Base-by-base conservation (phyloP, 1,140 invertebrate species). In the Drosophila lowei region DNA sequence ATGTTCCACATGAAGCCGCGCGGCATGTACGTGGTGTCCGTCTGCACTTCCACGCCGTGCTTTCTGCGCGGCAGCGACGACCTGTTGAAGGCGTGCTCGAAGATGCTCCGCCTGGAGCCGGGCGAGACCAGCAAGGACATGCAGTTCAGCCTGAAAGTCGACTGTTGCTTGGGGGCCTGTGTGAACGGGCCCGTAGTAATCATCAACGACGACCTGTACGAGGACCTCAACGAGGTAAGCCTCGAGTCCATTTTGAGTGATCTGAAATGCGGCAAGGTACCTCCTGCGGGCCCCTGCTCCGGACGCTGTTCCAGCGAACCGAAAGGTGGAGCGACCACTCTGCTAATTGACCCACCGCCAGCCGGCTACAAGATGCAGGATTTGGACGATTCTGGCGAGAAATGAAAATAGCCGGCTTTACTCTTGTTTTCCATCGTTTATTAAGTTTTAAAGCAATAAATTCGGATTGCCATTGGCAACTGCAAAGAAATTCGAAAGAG, bases 131-230 rank as follows among this genome's bases (percentile, higher is more conserved):
- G 63, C 4, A 28, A 48, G 21, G 71, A 84, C 15, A 78, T 84
- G 78, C 47, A 81, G 60, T 84, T 78, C 16, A 68, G 71, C 2
- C 34, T 81, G 15, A 25, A 15, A 3, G 18, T 41, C 0, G 42
- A 44, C 3, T 59, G 42, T 18, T 78, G 78, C 16, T 18, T 72
- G 46, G 79, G 74, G 4, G 77, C 77, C n/a, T 83, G 79, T 49
- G 65, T 77, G 2, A 74, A 83, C 62, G 79, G 42, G 3, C 79
- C 79, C 0, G 65, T 77, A 1, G 16, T 78, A 18, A 7, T 11
- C 0, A 38, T 81, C 3, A 81, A 81, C n/a, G 79, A 81, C 48
- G 55, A 84, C n/a, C 30, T 75, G 25, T 80, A 72, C 21, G 79
- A 84, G 64, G 75, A 84, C 55, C 53, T 84, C 2, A 44, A 48